Base-by-base conservation (phyloP, 2,888 invertebrate genomes). In the Nymphalis urticae region DNA sequence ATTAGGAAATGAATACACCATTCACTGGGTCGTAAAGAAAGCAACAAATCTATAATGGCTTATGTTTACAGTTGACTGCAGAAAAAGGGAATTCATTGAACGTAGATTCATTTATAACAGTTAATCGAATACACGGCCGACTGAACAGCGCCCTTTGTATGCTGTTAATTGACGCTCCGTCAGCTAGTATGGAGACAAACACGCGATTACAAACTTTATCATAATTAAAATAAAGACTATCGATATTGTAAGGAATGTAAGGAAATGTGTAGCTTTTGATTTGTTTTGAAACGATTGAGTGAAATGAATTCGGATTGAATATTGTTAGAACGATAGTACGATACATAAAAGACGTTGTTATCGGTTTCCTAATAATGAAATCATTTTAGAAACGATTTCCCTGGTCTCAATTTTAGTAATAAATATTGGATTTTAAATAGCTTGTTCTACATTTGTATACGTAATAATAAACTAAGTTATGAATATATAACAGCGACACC, bases 91-190 rank as follows among this genome's bases (percentile, higher is more conserved):
- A 77, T 77, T 73, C 78, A 79, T 75, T 78, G 72, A 48, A 66
- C 73, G 66, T 62, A 70, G 71, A 68, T 69, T 70, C 70, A 72
- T 69, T 73, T 73, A 75, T 75, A 75, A 69, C 62, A 75, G 76
- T 76, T 76, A 77, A 77, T 77, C 75, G 76, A 78, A 76, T 76
- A 64, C 73, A 75, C 74, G 76, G 75, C 61, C 72, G 75, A 70
- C 69, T 77, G 77, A 69, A 66, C 75, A 69, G 62, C 68, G 71
- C 68, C 71, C 75, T 76, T 77, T 76, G 73, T 76, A 70, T 70
- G 65, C 66, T 72, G 69, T 75, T 74, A 75, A 75, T 75, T 72
- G 72, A 72, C 64, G 63, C 50, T 60, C 50, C 62, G 71, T 60
- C 68, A 68, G 68, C 66, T 21, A 16, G 36, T 50, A 24, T 3